Conservation (phyloP, 2,797 vertebrate genomes). For the Poeciliopsis gracilis region DNA sequence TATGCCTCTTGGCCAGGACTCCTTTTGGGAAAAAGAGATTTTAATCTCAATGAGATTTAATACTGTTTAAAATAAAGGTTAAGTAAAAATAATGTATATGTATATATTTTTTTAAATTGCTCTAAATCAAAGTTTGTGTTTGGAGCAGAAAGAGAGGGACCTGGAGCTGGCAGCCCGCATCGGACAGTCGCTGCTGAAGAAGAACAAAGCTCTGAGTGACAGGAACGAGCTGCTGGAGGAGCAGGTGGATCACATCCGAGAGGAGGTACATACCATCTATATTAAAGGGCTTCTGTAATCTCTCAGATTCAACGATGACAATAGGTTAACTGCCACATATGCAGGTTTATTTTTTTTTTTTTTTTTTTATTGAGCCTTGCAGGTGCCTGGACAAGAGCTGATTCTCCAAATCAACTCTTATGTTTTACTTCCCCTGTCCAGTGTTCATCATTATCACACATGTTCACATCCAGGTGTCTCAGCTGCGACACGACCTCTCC, state of each 20-base stretch:
- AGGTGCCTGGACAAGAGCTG: not conserved
- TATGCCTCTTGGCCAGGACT: no score
- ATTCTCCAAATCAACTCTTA: not conserved
- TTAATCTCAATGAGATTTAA: no score
- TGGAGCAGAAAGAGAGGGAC: slow-evolving; percentile 95
- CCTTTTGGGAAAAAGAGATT: no score
- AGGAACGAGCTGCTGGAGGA: slow-evolving; percentile 94
- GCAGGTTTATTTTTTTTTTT: no score
- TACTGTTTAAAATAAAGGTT: no score
- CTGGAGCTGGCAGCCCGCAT: slow-evolving; percentile 97
- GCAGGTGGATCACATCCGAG: slow-evolving; percentile 94
- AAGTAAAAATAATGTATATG: no score
- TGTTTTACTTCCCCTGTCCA: not conserved
- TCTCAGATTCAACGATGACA: not conserved
- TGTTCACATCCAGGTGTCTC: slow-evolving; percentile 85
- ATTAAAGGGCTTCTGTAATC: not conserved
- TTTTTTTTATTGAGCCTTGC: not conserved
- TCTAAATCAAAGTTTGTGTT: slow-evolving; percentile 2
- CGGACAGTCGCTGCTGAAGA: slow-evolving; percentile 96
- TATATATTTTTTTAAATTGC: no score
- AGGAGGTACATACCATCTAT: slow-evolving; percentile 84
- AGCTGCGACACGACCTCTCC: slow-evolving; percentile 94
- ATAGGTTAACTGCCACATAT: not conserved
- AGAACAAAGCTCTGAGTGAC: slow-evolving; percentile 96
- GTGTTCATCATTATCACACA: not conserved